phyloP scores from a whole-genome alignment of 2,113 vertebrate species.

The Rhynchomys soricoides region DNA sequence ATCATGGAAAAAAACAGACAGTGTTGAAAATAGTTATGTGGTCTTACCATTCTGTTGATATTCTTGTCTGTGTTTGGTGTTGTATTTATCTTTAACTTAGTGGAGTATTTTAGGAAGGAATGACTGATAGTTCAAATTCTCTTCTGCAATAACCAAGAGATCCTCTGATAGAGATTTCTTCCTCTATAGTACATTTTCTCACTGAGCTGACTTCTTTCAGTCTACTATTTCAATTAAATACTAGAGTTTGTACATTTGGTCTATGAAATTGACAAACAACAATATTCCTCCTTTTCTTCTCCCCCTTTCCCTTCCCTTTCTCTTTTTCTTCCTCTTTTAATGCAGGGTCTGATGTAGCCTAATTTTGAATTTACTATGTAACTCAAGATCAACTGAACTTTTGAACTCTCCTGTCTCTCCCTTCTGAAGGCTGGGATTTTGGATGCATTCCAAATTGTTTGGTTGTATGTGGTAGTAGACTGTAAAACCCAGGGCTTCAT shows the following conservation, averaged over 20 bases:
- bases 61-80: neutral
- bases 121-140: neutral
- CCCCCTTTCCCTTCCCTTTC: no score
- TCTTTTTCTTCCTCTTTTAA: neutral
- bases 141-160: neutral
- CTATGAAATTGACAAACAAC: neutral
- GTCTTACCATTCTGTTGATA: neutral
- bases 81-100: neutral
- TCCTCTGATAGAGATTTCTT: neutral
- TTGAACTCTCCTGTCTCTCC: neutral
- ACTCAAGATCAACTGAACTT: neutral
- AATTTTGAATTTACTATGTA: neutral
- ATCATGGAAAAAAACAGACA: constrained; percentile 48
- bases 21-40: constrained; percentile 5
- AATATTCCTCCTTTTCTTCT: neutral
- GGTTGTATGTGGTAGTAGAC: neutral
- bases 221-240: neutral
- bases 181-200: neutral
- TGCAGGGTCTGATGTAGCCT: neutral
- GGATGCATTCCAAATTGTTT: neutral
- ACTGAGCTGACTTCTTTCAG: constrained; percentile 1
- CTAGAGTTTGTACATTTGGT: neutral
- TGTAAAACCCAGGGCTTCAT: neutral
- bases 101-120: neutral
- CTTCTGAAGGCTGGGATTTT: neutral